A percentile compares a stretch with the other conserved stretches of the same genome.
Conservation (phyloP, 64 coral and sea anemone genomes). For the Stylophora pistillata region DNA sequence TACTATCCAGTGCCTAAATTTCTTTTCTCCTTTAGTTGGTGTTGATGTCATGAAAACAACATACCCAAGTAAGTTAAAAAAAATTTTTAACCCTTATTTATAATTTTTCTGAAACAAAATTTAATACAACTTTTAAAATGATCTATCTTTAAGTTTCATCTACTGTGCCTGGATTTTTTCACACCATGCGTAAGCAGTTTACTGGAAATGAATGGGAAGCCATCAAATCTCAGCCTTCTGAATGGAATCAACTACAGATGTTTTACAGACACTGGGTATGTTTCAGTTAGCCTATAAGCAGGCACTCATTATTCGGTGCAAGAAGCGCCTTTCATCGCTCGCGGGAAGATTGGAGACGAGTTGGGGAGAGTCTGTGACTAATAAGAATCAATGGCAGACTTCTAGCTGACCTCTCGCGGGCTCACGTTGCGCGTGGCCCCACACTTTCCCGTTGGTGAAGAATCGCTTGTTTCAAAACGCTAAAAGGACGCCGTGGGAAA, state of each 20-base stretch:
- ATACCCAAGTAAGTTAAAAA: constrained; percentile 62
- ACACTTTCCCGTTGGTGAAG: too few species aligned
- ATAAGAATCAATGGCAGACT: too few species aligned
- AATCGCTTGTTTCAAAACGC: too few species aligned
- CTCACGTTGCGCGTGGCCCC: too few species aligned
- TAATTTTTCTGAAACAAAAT: not conserved
- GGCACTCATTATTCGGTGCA: too few species aligned
- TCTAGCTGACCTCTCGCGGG: too few species aligned
- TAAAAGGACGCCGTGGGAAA: too few species aligned
- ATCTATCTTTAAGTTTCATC: constrained; percentile 40
- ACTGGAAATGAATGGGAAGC: constrained; percentile 82
- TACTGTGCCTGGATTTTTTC: constrained; percentile 76
- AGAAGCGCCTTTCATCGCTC: too few species aligned
- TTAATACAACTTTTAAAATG: too few species aligned
- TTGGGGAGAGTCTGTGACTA: too few species aligned
- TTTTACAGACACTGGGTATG: constrained; percentile 96
- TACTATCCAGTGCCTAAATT: not conserved
- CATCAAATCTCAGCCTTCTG: constrained; percentile 61
- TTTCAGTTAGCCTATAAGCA: not conserved
- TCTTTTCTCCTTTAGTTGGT: constrained; percentile 75
- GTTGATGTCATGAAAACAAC: constrained; percentile 96
- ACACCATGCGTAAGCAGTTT: constrained; percentile 93
- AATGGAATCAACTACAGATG: constrained; percentile 94
- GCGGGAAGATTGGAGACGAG: too few species aligned
- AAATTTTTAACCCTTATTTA: too few species aligned